Percentiles rank a stretch among this genome's conserved stretches.
These are phyloP conservation scores for Dermatemys mawii DNA, from an alignment of 2,113 vertebrate genomes.

Conservation along the genomic window DNA sequence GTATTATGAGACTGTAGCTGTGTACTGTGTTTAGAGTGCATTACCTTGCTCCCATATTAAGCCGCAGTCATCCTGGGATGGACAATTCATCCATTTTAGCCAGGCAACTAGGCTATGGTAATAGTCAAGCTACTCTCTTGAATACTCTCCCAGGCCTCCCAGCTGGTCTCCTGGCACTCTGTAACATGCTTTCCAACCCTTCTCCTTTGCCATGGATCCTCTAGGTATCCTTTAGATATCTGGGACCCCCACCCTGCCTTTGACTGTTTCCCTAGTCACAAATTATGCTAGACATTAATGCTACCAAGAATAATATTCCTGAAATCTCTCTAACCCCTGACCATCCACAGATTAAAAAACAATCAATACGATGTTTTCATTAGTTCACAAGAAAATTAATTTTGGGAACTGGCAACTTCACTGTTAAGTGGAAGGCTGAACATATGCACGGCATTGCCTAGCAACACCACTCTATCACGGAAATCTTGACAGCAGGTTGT, in stretches of 20 bases:
- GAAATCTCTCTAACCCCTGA: neutral
- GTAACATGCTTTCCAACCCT: neutral
- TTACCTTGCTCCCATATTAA: accelerated
- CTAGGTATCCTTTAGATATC: accelerated
- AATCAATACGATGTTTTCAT: neutral
- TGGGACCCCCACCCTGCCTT: accelerated
- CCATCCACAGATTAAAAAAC: neutral
- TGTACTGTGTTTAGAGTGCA: accelerated
- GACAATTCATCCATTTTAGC: neutral
- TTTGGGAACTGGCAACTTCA: conserved; percentile 4
- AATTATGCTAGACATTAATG: neutral
- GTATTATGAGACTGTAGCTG: neutral
- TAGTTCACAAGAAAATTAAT: conserved; percentile 8
- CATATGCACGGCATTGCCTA: neutral
- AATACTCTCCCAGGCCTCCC: neutral
- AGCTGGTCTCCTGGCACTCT: neutral
- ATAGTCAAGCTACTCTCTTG: neutral
- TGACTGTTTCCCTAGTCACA: neutral
- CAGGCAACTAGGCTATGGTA: neutral
- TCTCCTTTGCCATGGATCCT: neutral
- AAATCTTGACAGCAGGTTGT: neutral
- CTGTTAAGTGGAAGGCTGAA: neutral
- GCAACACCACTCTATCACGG: neutral
- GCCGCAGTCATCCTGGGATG: neutral
- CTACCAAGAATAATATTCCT: neutral